Evolutionary conservation across 2,113 vertebrate species (phyloP), one percentile per base, ranked within the genome.

Genomic region (Coptodon bakossiorum): DNA sequence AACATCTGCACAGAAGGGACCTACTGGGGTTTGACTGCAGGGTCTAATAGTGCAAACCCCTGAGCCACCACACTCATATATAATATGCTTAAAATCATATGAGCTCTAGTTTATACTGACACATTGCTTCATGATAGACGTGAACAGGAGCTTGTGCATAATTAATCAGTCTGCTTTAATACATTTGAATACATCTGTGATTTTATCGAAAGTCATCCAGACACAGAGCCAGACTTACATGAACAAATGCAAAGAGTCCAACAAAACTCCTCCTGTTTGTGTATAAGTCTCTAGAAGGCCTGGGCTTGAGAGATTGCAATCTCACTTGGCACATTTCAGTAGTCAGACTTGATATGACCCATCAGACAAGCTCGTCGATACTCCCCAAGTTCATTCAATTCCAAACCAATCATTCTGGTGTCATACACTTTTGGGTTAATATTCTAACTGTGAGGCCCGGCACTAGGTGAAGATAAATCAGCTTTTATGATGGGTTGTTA

Each of bases 341-440:
- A 88, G 84, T 91, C 90, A 84, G 89, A 90, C 82, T 91, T 92
- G 91, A 94, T 92, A 66, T 88, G 94, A 95, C 84, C 91, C 90
- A 89, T 93, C 94, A 92, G 93, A 91, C 89, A 82, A 81, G 86
- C 54, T 91, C 88, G 79, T 94, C 92, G 91, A 94, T 94, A 92
- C 91, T 94, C 88, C 88, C 86, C 86, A 91, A 88, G 94, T 93
- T 95, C 93, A 94, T 96, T 95, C 94, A 94, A 95, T 96, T 94
- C 91, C 94, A 95, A 90, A 94, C 92, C 95, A 94, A 95, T 96
- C 95, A 95, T 90, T 91, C 85, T 87, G 86, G 93, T 95, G 95
- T 95, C 94, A 92, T 91, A 95, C 94, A 94, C 93, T 95, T 96
- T 95, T 96, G 95, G 95, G 95, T 95, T 96, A 94, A 95, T 96